Base-by-base conservation (phyloP, 2,113 vertebrate species). In the Solea senegalensis region DNA sequence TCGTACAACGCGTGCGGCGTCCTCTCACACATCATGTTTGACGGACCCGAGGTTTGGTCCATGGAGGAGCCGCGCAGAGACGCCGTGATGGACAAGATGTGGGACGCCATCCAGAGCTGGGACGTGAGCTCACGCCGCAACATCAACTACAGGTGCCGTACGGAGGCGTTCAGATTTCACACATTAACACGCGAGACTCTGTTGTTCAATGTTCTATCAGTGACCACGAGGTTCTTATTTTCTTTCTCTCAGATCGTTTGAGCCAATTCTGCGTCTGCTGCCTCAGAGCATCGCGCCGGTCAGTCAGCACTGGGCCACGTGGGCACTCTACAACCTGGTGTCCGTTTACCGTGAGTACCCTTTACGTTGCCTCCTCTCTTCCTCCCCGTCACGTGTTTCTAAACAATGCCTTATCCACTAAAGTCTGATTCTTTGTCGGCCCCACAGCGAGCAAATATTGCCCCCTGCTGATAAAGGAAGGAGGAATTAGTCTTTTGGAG, bases 231-330 rank as follows among this genome's bases (percentile, higher is more conserved):
- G 28, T 27, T 21, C 52, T 70, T 28, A 4, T 6, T 0, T 57
- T 15, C 73, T 12, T 1, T 71, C 43, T 63, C 8, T 39, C 93
- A 99, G 98, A 94, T 99, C 98, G 3, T 99, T 99, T 60, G 98
- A 99, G 85, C 98, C 98, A 8, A 99, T 99, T 75, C 95, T 99
- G 26, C 95, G 98, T n/a, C 96, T 99, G 57, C 94, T 99, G 69
- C 97, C 98, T 40, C 98, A 99, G 92, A 86, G 94, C 48, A 95
- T 98, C 63, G 93, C 97, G 11, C 97, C 97, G 0, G 96, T 99
- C 82, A 98, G 97, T 85, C 97, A 99, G 91, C 98, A 99, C 88
- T 99, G 98, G 98, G 98, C 98, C 41, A 98, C 97, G 1, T 99
- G 98, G 98, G 98, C 98, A 2, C 94, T 99, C 21, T 99, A 89